Conservation (phyloP, 2,113 vertebrate species). For the Chascanopsetta lugubris region DNA sequence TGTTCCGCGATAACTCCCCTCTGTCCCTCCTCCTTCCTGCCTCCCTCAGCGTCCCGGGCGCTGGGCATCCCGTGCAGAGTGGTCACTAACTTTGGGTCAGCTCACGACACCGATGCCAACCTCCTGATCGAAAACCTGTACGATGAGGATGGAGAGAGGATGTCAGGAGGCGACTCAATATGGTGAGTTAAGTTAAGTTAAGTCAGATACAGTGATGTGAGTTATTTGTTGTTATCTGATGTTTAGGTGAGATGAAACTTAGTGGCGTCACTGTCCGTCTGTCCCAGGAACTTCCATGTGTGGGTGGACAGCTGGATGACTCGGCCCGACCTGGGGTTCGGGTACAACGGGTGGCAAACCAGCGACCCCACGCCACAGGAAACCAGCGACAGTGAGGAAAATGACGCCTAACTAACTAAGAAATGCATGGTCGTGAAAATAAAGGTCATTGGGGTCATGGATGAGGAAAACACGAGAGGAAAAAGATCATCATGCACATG, state of each 20-base stretch:
- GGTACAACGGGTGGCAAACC: slow-evolving; percentile 89
- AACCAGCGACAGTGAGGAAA: slow-evolving; percentile 86
- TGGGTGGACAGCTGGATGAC: slow-evolving; percentile 96
- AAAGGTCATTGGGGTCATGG: no score
- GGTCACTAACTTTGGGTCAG: slow-evolving; percentile 90
- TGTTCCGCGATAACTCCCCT: background rate
- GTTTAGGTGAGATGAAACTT: background rate
- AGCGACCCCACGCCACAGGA: slow-evolving; percentile 94
- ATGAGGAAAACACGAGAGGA: no score
- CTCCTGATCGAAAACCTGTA: slow-evolving; percentile 86
- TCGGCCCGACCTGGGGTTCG: slow-evolving; percentile 83
- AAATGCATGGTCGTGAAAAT: no score
- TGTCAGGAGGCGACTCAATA: slow-evolving; percentile 80
- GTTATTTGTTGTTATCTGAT: background rate
- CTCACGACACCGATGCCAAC: slow-evolving; percentile 88
- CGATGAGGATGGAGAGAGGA: slow-evolving; percentile 60
- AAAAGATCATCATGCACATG: no score
- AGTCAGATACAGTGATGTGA: no score
- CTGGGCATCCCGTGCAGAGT: slow-evolving; percentile 88
- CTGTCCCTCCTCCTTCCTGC: background rate
- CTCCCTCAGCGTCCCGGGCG: slow-evolving; percentile 83
- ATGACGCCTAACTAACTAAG: no score
- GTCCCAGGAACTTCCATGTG: slow-evolving; percentile 91
- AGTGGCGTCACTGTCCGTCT: background rate
- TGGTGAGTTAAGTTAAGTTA: no score